phyloP scores from a whole-genome alignment of 2,113 vertebrate genomes.

The Sialia sialis region DNA sequence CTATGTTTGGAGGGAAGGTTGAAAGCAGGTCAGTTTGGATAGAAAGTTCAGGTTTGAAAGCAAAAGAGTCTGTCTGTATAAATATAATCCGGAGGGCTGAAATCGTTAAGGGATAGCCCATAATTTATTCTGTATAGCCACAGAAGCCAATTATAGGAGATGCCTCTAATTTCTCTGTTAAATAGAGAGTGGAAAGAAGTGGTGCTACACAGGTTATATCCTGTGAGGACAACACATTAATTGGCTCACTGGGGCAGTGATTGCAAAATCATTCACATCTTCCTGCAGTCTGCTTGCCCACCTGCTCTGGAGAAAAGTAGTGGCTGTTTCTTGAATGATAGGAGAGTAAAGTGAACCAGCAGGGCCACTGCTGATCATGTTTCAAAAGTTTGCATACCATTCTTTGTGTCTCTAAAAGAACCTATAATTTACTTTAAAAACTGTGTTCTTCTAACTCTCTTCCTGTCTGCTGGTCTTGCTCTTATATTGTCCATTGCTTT shows the following conservation, averaged over 20 bases:
- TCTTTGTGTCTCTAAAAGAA: not conserved
- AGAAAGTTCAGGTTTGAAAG: not conserved
- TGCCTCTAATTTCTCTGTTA: not conserved
- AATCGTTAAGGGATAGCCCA: not conserved
- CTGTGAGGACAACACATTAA: not conserved
- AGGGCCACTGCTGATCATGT: not conserved
- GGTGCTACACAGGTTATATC: not conserved
- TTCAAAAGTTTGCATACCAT: rapidly evolving
- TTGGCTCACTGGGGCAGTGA: not conserved
- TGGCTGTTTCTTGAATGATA: not conserved
- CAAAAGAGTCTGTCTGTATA: not conserved
- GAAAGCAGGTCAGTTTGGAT: not conserved
- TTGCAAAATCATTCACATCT: not conserved
- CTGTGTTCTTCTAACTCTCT: not conserved
- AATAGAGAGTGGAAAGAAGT: not conserved
- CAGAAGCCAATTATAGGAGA: not conserved
- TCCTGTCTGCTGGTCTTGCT: not conserved
- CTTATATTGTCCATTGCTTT: not conserved
- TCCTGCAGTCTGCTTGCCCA: not conserved
- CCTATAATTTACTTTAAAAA: not conserved
- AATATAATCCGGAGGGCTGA: not conserved
- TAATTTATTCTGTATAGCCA: not conserved
- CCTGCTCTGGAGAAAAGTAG: not conserved
- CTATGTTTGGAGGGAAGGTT: not conserved
- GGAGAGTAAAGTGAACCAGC: not conserved